Conservation (phyloP, 2,797 vertebrate genomes). For the Picus viridis region DNA sequence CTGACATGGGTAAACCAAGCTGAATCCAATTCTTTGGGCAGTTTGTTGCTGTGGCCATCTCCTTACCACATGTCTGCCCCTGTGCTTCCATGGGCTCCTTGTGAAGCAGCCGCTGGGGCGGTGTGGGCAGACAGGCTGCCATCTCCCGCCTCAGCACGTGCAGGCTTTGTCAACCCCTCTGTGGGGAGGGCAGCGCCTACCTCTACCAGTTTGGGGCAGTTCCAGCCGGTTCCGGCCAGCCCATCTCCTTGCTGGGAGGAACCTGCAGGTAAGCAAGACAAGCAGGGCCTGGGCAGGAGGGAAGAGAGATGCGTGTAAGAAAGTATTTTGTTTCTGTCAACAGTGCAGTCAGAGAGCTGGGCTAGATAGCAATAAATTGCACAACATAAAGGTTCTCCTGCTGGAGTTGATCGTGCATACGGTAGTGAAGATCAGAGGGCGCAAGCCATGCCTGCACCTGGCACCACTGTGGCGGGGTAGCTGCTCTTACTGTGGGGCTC, state of each 20-base stretch:
- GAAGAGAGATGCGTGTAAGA: too few relatives aligned
- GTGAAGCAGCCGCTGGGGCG: rapidly evolving
- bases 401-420: neutral
- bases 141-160: rapidly evolving
- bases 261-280: rapidly evolving
- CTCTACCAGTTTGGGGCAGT: rapidly evolving
- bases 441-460: rapidly evolving
- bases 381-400: rapidly evolving
- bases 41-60: neutral
- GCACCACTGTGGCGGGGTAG: neutral
- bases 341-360: neutral
- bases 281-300: neutral
- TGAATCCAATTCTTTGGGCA: rapidly evolving
- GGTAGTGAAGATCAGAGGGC: rapidly evolving
- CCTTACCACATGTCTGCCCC: rapidly evolving
- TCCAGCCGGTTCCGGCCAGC: rapidly evolving
- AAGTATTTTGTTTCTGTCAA: neutral
- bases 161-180: rapidly evolving
- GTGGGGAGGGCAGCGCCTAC: neutral
- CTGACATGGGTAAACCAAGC: neutral
- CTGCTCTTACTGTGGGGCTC: neutral
- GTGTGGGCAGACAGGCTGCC: rapidly evolving
- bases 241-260: rapidly evolving
- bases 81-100: rapidly evolving
- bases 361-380: neutral